Base-by-base conservation (phyloP, 1,140 invertebrate genomes). In the Lucilia sericata region DNA sequence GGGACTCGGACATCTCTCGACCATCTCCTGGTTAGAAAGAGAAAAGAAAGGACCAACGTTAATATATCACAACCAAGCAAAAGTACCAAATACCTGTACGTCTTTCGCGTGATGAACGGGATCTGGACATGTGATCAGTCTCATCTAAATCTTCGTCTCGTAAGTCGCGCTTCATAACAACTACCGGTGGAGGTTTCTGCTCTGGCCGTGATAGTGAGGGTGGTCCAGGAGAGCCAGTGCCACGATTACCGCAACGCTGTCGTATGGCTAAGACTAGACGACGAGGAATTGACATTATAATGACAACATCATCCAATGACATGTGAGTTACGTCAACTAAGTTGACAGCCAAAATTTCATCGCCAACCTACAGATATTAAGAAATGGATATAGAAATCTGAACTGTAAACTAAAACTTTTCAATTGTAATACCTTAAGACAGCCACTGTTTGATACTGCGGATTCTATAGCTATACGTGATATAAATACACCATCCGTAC, bases 231-330 rank as follows among this genome's bases (percentile, higher is more conserved):
- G 94, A 95, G 9, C 94, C 93, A 51, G 93, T 94, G 19, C 88
- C 89, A 83, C 92, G 96, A 92, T 94, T 94, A 86, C 93, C 93
- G 47, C 92, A 90, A 84, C 95, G 93, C 87, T 95, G 96, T 85
- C 98, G 94, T 74, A 97, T 98, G 84, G 97, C 98, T 81, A 99
- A 93, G 30, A 99, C 95, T 86, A 99, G 93, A 86, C 98, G 94
- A 87, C 98, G 94, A 1, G 99, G 98, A 92, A 99, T 99, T 86
- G 98, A 99, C 97, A 99, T 99, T 87, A 99, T 97, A 87, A 99
- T 98, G 82, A 99, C 98, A 65, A 99, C 98, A 91, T 99, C 98
- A 91, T 99, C 98, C 85, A 99, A 92, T 86, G 97, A 98, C 98
- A 99, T 99, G 87, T 96, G 95, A 83, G 97, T 96, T 85, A 99